Evolutionary conservation across 2,888 invertebrate genomes (phyloP).

Genomic region (Piscicola geometra): DNA sequence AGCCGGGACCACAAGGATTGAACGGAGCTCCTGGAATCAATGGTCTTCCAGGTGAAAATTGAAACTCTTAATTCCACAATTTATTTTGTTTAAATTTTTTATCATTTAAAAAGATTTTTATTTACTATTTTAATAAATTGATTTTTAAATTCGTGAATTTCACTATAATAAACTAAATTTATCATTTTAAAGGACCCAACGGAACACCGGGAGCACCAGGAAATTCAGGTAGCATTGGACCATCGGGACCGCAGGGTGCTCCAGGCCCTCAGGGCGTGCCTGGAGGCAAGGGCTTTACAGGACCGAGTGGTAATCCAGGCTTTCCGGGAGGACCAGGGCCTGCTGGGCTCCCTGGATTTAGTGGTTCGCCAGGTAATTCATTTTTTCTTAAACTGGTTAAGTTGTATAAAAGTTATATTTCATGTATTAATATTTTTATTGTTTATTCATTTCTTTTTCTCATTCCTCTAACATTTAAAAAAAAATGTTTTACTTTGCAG

Average conservation of each 20-base stretch:
- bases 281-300: constrained; percentile 26
- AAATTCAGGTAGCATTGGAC: constrained; percentile 14
- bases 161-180: too few species aligned
- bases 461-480: too few species aligned
- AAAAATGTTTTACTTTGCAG: too few species aligned
- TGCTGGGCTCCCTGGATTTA: constrained; percentile 2
- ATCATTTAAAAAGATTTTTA: too few species aligned
- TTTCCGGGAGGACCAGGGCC: constrained; percentile 19
- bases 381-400: too few species aligned
- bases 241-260: constrained; percentile 1
- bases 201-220: constrained; percentile 18
- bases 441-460: too few species aligned
- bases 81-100: neutral
- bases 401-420: too few species aligned
- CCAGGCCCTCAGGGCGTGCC: neutral
- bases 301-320: constrained; percentile 17
- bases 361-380: neutral
- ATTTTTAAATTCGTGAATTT: too few species aligned
- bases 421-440: too few species aligned
- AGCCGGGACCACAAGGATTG: constrained; percentile 36
- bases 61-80: constrained; percentile 5
- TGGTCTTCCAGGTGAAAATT: constrained; percentile 36
- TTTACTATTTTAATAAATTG: too few species aligned
- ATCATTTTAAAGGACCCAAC: neutral
- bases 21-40: constrained; percentile 17